These are phyloP conservation scores for Xanthia togata DNA, from an alignment of 2,888 invertebrate species.

Conservation along the genomic window DNA sequence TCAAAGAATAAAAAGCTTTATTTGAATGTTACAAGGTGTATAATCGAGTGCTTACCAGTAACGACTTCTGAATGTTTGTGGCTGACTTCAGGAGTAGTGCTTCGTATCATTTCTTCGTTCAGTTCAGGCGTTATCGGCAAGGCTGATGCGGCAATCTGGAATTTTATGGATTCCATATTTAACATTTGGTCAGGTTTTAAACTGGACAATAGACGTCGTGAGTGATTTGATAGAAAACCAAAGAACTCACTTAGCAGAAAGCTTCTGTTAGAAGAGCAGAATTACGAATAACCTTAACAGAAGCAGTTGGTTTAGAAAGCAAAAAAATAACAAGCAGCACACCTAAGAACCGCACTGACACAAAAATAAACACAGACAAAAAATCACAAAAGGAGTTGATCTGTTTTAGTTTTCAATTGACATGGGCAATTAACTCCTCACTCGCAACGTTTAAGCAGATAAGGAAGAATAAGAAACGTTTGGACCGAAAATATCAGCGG, in stretches of 20 bases:
- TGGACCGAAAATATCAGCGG: not conserved
- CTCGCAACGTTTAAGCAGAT: not conserved
- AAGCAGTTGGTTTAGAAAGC: not conserved
- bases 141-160: constrained; percentile 90
- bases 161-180: constrained; percentile 37
- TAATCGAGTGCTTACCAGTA: constrained; percentile 79
- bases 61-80: constrained; percentile 87
- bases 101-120: constrained; percentile 93
- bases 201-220: constrained; percentile 27
- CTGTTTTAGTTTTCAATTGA: too few species aligned
- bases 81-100: constrained; percentile 91
- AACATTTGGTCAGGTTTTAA: not conserved
- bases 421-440: too few species aligned
- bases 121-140: constrained; percentile 94
- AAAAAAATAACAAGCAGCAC: too few species aligned
- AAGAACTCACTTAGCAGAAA: constrained; percentile 49
- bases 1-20: not conserved
- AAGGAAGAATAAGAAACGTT: not conserved
- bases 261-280: constrained; percentile 7
- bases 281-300: not conserved
- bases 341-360: too few species aligned
- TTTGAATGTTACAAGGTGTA: not conserved
- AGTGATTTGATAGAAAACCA: constrained; percentile 38
- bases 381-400: too few species aligned
- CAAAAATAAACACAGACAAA: too few species aligned